These are phyloP conservation scores for Tipula vernalis DNA, from an alignment of 2,888 invertebrate species.

Conservation along the genomic window DNA sequence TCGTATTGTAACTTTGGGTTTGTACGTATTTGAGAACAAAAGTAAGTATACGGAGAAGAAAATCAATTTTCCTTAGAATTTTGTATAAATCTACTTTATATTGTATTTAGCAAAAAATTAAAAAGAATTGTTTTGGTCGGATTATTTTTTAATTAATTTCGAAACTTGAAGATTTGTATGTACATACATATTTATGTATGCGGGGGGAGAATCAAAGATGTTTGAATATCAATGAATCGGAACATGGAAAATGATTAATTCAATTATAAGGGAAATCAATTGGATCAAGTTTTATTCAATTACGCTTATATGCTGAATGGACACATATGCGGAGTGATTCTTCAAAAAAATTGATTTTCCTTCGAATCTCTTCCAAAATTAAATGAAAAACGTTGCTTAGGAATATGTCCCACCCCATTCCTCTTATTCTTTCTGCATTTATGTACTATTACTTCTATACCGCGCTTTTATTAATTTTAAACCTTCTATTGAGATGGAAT, in stretches of 20 bases:
- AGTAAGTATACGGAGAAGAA: neutral
- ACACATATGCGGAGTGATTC: neutral
- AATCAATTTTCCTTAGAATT: neutral
- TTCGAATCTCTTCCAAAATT: neutral
- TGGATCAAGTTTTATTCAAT: neutral
- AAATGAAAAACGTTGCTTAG: neutral
- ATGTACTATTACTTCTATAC: neutral
- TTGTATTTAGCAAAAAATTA: neutral
- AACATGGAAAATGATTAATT: neutral
- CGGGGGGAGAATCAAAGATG: neutral
- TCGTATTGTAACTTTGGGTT: neutral
- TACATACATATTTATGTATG: neutral
- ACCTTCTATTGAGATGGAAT: neutral
- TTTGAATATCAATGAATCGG: neutral
- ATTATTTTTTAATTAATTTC: neutral
- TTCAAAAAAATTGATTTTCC: neutral
- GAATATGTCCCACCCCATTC: neutral
- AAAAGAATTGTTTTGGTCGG: neutral
- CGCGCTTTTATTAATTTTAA: neutral
- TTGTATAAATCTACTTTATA: neutral
- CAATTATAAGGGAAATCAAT: neutral
- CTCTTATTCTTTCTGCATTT: neutral
- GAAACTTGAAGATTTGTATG: neutral
- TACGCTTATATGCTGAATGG: neutral
- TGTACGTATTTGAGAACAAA: neutral